phyloP scores from a whole-genome alignment of 2,113 vertebrate genomes.

The Nicator chloris region DNA sequence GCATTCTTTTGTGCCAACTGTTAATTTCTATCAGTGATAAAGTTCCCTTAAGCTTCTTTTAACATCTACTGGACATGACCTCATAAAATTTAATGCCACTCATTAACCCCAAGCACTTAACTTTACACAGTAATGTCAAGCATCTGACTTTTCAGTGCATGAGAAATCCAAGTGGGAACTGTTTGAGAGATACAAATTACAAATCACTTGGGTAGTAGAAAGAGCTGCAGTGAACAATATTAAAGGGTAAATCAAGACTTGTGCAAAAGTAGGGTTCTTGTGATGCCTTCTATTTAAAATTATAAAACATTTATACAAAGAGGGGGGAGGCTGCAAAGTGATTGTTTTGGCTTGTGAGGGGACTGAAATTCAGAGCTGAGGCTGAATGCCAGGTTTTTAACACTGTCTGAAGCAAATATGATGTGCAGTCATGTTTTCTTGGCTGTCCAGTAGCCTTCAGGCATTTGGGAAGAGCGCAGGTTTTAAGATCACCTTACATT shows the following conservation, averaged over 20 bases:
- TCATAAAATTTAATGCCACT: conserved; percentile 71
- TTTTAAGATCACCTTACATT: not conserved
- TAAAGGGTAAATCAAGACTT: conserved; percentile 16
- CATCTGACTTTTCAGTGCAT: conserved; percentile 56
- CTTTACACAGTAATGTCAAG: conserved; percentile 63
- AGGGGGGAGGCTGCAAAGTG: not conserved
- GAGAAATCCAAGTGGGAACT: conserved; percentile 64
- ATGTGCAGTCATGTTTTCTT: not conserved
- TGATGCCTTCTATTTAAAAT: not conserved
- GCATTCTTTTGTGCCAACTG: conserved; percentile 44
- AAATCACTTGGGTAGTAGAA: conserved; percentile 13
- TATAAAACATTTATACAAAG: not conserved
- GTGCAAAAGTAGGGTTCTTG: not conserved
- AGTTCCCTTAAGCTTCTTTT: conserved; percentile 64
- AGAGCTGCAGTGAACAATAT: not conserved
- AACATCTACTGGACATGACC: conserved; percentile 62
- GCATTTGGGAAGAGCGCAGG: not conserved
- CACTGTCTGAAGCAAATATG: not conserved
- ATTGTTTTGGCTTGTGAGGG: not conserved
- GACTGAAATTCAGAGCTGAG: not conserved
- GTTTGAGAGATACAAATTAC: conserved; percentile 57
- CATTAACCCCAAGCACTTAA: conserved; percentile 69
- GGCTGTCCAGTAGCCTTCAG: not conserved
- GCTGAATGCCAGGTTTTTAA: not conserved
- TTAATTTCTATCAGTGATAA: conserved; percentile 65